Evolutionary conservation across 2,888 invertebrate genomes (phyloP).

Genomic region (Nymphalis urticae): DNA sequence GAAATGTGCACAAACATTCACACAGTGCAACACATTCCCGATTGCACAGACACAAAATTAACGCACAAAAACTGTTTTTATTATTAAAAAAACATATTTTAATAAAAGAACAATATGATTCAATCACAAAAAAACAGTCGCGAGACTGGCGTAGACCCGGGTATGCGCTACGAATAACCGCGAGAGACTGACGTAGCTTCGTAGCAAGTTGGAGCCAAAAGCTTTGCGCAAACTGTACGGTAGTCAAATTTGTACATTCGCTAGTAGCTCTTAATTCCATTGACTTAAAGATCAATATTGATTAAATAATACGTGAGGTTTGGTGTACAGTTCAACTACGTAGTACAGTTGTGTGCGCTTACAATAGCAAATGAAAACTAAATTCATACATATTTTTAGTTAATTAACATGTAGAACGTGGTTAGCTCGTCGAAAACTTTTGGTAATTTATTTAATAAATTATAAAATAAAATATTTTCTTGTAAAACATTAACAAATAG

Average conservation of each 20-base stretch:
- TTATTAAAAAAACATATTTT: slow-evolving; percentile 47
- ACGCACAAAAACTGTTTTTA: slow-evolving; percentile 11
- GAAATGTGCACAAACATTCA: slow-evolving; percentile 32
- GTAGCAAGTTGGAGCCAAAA: slow-evolving; percentile 48
- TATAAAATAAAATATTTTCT: slow-evolving; percentile 12
- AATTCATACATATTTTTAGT: slow-evolving; percentile 18
- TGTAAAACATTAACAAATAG: background rate
- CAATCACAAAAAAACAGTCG: slow-evolving; percentile 45
- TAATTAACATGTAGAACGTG: slow-evolving; percentile 27
- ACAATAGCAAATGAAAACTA: slow-evolving; percentile 14
- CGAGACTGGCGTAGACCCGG: slow-evolving; percentile 47
- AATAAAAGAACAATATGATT: slow-evolving; percentile 53
- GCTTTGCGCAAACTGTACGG: slow-evolving; percentile 49
- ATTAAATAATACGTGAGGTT: background rate
- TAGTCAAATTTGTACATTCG: slow-evolving; percentile 1
- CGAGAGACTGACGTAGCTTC: slow-evolving; percentile 68
- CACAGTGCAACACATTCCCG: slow-evolving; percentile 15
- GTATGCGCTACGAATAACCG: slow-evolving; percentile 49
- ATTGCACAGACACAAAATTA: slow-evolving; percentile 3
- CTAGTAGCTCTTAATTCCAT: slow-evolving; percentile 3
- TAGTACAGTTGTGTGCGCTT: slow-evolving; percentile 19
- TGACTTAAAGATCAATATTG: slow-evolving; percentile 9
- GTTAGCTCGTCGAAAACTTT: slow-evolving; percentile 8
- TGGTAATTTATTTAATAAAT: slow-evolving; percentile 18
- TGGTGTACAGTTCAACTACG: slow-evolving; percentile 20